Conservation (phyloP, 1,140 invertebrate species). For the Meteorus sp. region DNA sequence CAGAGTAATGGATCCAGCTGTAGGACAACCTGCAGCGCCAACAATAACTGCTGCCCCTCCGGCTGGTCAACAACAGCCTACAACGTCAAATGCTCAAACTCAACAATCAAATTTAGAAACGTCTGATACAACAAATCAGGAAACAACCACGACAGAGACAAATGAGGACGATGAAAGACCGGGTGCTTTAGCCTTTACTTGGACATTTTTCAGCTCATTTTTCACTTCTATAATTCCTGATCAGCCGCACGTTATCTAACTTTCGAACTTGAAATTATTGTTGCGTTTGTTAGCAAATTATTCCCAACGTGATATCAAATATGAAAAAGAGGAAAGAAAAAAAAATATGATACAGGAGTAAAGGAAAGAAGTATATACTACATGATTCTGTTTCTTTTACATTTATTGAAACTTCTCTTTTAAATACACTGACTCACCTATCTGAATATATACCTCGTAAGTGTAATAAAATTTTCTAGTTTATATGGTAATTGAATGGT, state of each 20-base stretch:
- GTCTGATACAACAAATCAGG: constrained; percentile 27
- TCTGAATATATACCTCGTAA: too few relatives aligned
- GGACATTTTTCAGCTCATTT: constrained; percentile 76
- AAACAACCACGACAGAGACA: constrained; percentile 42
- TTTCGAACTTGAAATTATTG: not conserved
- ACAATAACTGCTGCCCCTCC: constrained; percentile 29
- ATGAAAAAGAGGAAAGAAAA: too few relatives aligned
- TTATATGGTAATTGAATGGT: too few relatives aligned
- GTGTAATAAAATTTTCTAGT: too few relatives aligned
- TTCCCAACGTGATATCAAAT: too few relatives aligned
- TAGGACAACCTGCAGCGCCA: constrained; percentile 4
- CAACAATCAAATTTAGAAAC: constrained; percentile 34
- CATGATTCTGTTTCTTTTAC: too few relatives aligned
- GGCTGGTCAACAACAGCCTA: constrained; percentile 33
- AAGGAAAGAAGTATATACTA: too few relatives aligned
- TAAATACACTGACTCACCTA: too few relatives aligned
- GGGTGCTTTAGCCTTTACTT: constrained; percentile 67
- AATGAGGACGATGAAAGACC: constrained; percentile 60
- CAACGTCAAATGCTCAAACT: constrained; percentile 33
- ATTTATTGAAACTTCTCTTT: too few relatives aligned
- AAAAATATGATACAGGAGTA: too few relatives aligned
- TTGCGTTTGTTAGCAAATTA: too few relatives aligned
- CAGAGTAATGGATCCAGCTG: constrained; percentile 14
- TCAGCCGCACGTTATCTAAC: constrained; percentile 64
- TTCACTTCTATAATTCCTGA: constrained; percentile 79